phyloP scores from a whole-genome alignment of 2,797 vertebrate species.

The Monodelphis domestica region DNA sequence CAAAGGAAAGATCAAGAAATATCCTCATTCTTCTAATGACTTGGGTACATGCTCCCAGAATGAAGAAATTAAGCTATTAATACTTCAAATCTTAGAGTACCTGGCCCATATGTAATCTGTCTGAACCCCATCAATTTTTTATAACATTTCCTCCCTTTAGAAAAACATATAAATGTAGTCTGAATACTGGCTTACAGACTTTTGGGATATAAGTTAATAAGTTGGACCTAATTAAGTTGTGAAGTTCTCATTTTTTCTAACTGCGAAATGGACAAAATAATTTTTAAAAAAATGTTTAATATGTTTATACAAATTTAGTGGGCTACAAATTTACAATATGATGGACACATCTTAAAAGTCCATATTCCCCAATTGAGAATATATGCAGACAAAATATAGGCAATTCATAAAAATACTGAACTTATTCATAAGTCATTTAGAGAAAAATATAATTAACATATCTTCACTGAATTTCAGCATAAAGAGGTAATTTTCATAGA shows the following conservation, averaged over 20 bases:
- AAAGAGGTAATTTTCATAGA: neutral
- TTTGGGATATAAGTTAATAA: neutral
- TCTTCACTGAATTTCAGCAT: slow-evolving; percentile 79
- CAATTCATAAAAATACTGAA: neutral
- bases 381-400: neutral
- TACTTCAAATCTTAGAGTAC: neutral
- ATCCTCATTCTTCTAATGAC: neutral
- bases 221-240: neutral
- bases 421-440: neutral
- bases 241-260: neutral
- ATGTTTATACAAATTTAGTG: neutral
- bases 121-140: neutral
- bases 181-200: neutral
- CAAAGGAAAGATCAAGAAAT: neutral
- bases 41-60: neutral
- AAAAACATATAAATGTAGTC: neutral
- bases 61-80: neutral
- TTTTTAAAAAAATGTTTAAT: neutral
- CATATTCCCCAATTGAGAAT: neutral
- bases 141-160: neutral
- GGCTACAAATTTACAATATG: neutral
- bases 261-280: neutral
- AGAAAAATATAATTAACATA: neutral
- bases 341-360: neutral
- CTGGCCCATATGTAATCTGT: neutral